Evolutionary conservation across 1,140 invertebrate genomes (phyloP), one percentile per base, ranked within the genome.

Genomic region (Drosophila nasuta): DNA sequence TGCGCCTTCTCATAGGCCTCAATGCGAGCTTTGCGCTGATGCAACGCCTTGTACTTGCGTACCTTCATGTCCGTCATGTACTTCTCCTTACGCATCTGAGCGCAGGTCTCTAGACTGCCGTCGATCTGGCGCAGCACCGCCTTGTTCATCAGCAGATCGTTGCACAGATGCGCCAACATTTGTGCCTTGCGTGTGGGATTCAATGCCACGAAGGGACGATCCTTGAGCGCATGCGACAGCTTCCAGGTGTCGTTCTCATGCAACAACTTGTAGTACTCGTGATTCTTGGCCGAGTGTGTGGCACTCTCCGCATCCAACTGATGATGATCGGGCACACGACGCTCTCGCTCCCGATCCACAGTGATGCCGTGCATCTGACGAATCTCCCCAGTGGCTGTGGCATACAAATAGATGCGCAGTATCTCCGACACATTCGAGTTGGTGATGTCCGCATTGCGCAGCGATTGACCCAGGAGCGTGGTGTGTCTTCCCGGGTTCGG

Each of bases 81-180:
- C 72, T 96, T 94, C 83, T 97, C 96, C 77, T 96, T 96, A 69
- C 95, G 95, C 52, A 96, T 94, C 81, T 96, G 96, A 51, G 95
- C 95, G 13, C 96, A 95, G 43, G 94, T 96, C 65, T 97, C 96
- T 33, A 97, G 93, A 41, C 96, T 95, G 20, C 94, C 94, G 73
- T 97, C 96, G 52, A 97, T 96, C 93, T 97, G 96, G 10, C 95
- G 94, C 76, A 97, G 94, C 74, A 98, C 96, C 45, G 96, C 95
- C 93, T 98, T 98, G 92, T 98, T 98, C 93, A 98, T 97, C 51
- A 98, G 93, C 79, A 99, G 94, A 93, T 99, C 98, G 93, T 99
- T 97, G 93, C 98, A 98, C 1, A 99, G 94, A 93, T 97, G 98
- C 2, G 96, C 96, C 33, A 99, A 93, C 90, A 98, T 97, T 69